Evolutionary conservation across 2,888 invertebrate genomes (phyloP), one percentile per base, ranked within the genome.

Genomic region (Nemapogon koenigi): DNA sequence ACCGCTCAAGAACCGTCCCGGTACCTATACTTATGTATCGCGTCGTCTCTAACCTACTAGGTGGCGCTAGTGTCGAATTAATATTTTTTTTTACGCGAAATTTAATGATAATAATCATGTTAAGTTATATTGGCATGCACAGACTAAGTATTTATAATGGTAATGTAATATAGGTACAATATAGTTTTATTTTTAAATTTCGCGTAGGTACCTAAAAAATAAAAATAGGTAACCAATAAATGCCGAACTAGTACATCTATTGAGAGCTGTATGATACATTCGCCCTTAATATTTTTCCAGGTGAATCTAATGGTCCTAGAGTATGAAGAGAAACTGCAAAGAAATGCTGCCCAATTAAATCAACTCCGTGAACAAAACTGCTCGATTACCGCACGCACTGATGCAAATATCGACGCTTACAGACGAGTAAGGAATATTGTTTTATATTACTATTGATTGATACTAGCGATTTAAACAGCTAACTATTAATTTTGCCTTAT

Each of bases 291-390:
- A 16, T 32, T 17, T 26, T 30, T 36, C 19, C 44, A 78, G 78
- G 64, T 70, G 53, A 76, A 75, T 43, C 51, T 66, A 8, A 55
- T 75, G 25, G 76, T 79, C 1, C 45, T 79, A 36, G 78, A 79
- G 32, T 78, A 78, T 41, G 79, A 80, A 49, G 78, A 79, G 50
- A 73, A 72, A 49, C 52, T 80, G 13, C 76, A 80, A 39, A 57
- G 69, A 1, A 59, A 64, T 4, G 55, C 62, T 2, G 64, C 71
- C 2, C 65, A 69, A 43, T 53, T 61, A 8, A 43, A 57, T 0
- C 70, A 70, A 37, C 49, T 78, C 3, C 71, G 67, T 36, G 76
- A 76, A 16, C 69, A 79, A 40, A 45, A 71, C 16, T 47, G 63
- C 3, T 52, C 62, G n/a, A 63, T 71, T 39, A 53, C 59, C 0